phyloP scores from a whole-genome alignment of 2,888 invertebrate genomes.

The Morinoia aosen region DNA sequence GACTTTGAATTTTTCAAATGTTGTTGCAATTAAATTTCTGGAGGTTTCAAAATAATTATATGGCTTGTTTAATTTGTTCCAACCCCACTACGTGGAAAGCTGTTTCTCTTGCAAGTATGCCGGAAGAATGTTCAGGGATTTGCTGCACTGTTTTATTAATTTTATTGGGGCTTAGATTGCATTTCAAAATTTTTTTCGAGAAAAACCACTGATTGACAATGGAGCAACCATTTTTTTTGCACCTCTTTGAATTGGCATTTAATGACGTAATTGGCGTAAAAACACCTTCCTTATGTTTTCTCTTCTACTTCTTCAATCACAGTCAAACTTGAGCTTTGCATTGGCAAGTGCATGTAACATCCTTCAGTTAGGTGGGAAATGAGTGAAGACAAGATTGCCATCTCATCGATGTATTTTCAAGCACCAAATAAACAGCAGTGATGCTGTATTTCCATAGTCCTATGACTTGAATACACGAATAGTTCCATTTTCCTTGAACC shows the following conservation, averaged over 20 bases:
- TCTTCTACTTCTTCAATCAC: too few relatives aligned
- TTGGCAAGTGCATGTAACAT: not conserved
- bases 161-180: not conserved
- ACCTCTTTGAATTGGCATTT: not conserved
- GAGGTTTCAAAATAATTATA: not conserved
- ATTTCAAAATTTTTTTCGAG: not conserved
- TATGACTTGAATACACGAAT: not conserved
- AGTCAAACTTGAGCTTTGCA: too few relatives aligned
- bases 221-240: not conserved
- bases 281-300: too few relatives aligned
- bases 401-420: not conserved
- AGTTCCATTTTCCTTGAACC: not conserved
- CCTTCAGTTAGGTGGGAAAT: not conserved
- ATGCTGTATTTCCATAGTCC: not conserved
- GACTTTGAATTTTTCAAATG: not conserved
- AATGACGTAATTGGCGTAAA: not conserved
- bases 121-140: not conserved
- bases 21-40: not conserved
- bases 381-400: not conserved
- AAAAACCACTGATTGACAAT: not conserved
- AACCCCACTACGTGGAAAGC: not conserved
- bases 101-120: not conserved
- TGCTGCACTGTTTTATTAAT: not conserved
- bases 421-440: not conserved
- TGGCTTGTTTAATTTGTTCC: not conserved